phyloP scores from a whole-genome alignment of 2,113 vertebrate species.

The Lycaon pictus region DNA sequence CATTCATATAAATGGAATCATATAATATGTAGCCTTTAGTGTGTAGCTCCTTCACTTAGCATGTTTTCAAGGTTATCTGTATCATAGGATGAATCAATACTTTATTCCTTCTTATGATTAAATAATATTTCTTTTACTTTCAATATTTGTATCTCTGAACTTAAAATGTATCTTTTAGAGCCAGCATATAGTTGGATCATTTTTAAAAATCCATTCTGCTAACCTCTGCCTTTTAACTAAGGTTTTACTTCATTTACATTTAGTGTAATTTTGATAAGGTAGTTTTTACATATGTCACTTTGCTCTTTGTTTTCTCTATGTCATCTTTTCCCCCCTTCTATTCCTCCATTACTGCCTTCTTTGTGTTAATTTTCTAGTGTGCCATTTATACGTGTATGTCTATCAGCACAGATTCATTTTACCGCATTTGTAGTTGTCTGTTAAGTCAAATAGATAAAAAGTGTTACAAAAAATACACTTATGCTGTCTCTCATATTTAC shows the following conservation, averaged over 20 bases:
- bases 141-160: not conserved
- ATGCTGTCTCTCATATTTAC: not conserved
- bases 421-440: not conserved
- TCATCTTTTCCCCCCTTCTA: not conserved
- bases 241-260: not conserved
- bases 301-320: not conserved
- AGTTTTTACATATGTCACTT: not conserved
- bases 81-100: not conserved
- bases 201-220: not conserved
- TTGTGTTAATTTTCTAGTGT: not conserved
- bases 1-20: not conserved
- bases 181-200: not conserved
- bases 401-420: not conserved
- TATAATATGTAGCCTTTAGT: not conserved
- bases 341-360: not conserved
- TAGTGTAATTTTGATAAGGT: not conserved
- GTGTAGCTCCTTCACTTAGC: not conserved
- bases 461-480: not conserved
- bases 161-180: not conserved
- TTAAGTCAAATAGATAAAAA: not conserved
- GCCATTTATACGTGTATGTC: not conserved
- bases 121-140: not conserved
- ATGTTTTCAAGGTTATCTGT: not conserved
- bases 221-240: not conserved
- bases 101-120: not conserved